phyloP scores from a whole-genome alignment of 2,113 vertebrate species.

The Ictalurus furcatus region DNA sequence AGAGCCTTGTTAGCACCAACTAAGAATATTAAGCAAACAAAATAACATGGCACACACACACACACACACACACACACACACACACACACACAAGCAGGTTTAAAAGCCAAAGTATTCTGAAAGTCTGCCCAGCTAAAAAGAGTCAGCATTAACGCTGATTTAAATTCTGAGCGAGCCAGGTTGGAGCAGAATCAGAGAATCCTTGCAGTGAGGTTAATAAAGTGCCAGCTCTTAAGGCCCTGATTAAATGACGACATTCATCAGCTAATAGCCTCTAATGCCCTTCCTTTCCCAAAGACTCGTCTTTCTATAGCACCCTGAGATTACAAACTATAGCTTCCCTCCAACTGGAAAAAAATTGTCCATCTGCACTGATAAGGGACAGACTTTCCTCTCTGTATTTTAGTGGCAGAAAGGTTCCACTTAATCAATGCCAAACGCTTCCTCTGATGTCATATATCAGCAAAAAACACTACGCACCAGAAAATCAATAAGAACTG shows the following conservation, averaged over 20 bases:
- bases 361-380: not conserved
- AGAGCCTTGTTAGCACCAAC: not conserved
- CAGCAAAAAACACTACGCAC: not conserved
- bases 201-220: constrained; percentile 36
- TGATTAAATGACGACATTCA: constrained; percentile 22
- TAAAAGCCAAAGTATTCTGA: constrained; percentile 6
- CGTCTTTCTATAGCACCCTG: not conserved
- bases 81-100: not conserved
- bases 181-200: constrained; percentile 23
- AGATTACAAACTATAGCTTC: not conserved
- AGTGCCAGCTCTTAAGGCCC: not conserved
- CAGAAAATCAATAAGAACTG: not conserved
- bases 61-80: constrained; percentile 12
- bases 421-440: not conserved
- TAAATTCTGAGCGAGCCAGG: constrained; percentile 9
- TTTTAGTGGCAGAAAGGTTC: not conserved
- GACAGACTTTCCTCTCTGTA: not conserved
- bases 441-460: not conserved
- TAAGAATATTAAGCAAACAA: constrained; percentile 10
- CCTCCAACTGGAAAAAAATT: not conserved
- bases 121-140: not conserved
- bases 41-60: not conserved
- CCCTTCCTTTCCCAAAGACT: constrained; percentile 15
- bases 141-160: constrained; percentile 23
- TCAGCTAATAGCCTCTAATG: constrained; percentile 8